Conservation (phyloP, 2,797 vertebrate species). For the Odontamblyopus lacepedii region DNA sequence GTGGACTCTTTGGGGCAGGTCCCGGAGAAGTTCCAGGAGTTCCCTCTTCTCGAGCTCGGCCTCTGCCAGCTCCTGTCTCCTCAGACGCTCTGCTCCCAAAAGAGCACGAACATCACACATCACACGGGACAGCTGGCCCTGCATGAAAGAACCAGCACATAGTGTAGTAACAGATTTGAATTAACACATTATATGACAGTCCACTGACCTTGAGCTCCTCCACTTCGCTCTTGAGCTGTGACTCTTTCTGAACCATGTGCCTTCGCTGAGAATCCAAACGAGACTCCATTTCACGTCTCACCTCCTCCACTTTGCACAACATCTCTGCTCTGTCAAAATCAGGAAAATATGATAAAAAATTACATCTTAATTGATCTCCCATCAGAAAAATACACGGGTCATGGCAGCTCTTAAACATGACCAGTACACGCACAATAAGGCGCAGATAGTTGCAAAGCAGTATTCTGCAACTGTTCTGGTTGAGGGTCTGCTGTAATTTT, state of each 20-base stretch:
- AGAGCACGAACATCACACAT: slow-evolving; percentile 84
- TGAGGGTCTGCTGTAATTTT: no score
- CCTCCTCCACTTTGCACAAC: slow-evolving; percentile 87
- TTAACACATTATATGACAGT: background rate
- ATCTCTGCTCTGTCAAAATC: slow-evolving; percentile 81
- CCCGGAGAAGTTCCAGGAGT: slow-evolving; percentile 83
- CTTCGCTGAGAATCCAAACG: slow-evolving; percentile 90
- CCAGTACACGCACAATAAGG: background rate
- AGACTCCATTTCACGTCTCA: slow-evolving; percentile 90
- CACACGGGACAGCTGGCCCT: slow-evolving; percentile 86
- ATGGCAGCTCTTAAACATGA: background rate
- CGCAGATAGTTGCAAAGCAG: background rate
- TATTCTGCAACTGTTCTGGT: no score
- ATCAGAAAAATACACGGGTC: no score
- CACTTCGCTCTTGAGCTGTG: slow-evolving; percentile 85
- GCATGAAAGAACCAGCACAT: slow-evolving; percentile 17
- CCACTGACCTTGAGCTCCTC: slow-evolving; percentile 87
- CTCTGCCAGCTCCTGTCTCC: slow-evolving; percentile 85
- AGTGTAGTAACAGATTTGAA: no score
- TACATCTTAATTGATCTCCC: no score
- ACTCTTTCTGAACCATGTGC: slow-evolving; percentile 92
- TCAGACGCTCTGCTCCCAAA: slow-evolving; percentile 83
- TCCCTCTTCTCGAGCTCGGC: slow-evolving; percentile 86
- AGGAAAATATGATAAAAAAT: background rate
- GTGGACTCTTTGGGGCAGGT: slow-evolving; percentile 56